A percentile compares a stretch with the other conserved stretches of the same genome.
Conservation (phyloP, 2,113 vertebrate species). For the Lepisosteus osseus region DNA sequence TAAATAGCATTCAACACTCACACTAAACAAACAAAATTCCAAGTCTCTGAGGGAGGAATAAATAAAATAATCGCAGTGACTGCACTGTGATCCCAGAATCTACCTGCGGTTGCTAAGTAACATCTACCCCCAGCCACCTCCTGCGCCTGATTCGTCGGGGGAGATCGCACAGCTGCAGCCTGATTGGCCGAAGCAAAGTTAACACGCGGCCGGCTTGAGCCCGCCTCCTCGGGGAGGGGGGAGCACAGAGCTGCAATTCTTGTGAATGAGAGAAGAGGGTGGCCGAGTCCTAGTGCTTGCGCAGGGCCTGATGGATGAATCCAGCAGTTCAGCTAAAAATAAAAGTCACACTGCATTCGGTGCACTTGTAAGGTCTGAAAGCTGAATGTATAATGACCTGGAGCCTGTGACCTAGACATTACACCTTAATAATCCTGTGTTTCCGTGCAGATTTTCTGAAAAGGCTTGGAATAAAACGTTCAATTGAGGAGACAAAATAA, state of each 20-base stretch:
- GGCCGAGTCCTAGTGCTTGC: constrained; percentile 49
- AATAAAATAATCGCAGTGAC: constrained; percentile 67
- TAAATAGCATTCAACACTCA: constrained; percentile 25
- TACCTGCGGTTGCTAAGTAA: constrained; percentile 82
- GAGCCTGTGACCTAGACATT: no score
- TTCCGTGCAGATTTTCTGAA: no score
- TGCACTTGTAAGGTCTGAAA: constrained; percentile 54
- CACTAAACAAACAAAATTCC: constrained; percentile 51
- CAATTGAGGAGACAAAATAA: no score
- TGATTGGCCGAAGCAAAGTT: constrained; percentile 71
- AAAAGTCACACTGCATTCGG: constrained; percentile 58
- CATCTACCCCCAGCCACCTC: constrained; percentile 70
- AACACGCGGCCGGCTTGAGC: constrained; percentile 72
- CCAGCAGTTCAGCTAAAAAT: constrained; percentile 64
- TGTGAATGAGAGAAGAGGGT: constrained; percentile 61
- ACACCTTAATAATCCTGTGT: no score
- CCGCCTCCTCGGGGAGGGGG: constrained; percentile 40
- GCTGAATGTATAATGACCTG: constrained; percentile 59
- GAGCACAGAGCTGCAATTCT: constrained; percentile 58
- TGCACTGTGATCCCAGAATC: constrained; percentile 70
- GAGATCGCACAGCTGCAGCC: constrained; percentile 57
- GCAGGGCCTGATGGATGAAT: constrained; percentile 64
- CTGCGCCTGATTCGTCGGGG: constrained; percentile 62
- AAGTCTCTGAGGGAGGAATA: constrained; percentile 53
- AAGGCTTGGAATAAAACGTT: no score